Conservation (phyloP, 1,140 invertebrate species). For the Drosophila insularis region DNA sequence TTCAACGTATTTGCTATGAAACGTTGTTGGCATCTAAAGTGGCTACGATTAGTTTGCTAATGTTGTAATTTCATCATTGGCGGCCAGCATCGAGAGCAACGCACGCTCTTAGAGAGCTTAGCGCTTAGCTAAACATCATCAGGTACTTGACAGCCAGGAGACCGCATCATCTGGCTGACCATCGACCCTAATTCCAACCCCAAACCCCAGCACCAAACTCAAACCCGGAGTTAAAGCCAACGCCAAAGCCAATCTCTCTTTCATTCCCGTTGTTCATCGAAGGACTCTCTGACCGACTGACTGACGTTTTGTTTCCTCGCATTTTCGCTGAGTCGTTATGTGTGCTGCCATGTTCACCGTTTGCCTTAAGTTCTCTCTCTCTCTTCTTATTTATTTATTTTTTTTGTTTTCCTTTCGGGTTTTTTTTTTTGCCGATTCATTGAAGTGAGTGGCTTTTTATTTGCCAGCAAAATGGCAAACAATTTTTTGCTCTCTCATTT, state of each 20-base stretch:
- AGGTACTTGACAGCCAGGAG: constrained; percentile 72
- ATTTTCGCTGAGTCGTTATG: constrained; percentile 54
- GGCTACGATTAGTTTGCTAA: constrained; percentile 80
- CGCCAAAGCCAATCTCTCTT: constrained; percentile 15
- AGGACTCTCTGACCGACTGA: background rate
- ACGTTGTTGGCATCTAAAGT: constrained; percentile 75
- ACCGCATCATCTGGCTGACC: constrained; percentile 62
- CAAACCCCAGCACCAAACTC: background rate
- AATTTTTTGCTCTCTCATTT: constrained; percentile 48
- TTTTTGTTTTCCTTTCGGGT: background rate
- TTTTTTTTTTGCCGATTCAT: constrained; percentile 66
- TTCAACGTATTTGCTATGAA: constrained; percentile 7
- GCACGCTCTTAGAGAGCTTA: constrained; percentile 31
- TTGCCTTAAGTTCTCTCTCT: constrained; percentile 42
- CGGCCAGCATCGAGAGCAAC: constrained; percentile 29
- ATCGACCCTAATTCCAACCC: constrained; percentile 27
- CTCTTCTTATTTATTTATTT: background rate
- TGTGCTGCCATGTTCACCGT: constrained; percentile 18
- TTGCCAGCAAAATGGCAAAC: constrained; percentile 66
- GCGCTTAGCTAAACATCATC: constrained; percentile 75
- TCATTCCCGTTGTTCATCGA: constrained; percentile 19
- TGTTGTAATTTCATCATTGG: constrained; percentile 80
- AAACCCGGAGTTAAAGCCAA: background rate
- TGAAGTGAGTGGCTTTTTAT: constrained; percentile 81
- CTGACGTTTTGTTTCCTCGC: constrained; percentile 11